These are phyloP conservation scores for Ariopsis seemanni DNA, from an alignment of 2,113 vertebrate genomes.

Conservation along the genomic window DNA sequence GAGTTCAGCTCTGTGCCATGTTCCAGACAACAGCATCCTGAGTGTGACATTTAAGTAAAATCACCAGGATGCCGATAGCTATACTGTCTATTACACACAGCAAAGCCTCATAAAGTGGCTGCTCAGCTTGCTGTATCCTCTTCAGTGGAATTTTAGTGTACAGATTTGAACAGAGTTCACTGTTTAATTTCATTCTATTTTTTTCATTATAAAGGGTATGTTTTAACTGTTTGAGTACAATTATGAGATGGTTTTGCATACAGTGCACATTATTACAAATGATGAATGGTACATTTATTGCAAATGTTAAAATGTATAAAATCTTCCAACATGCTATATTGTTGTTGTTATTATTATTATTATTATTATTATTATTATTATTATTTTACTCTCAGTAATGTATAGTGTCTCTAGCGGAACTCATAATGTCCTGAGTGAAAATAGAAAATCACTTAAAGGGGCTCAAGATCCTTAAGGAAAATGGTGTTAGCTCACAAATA, in stretches of 20 bases:
- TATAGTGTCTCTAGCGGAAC: slow-evolving; percentile 22
- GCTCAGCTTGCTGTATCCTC: slow-evolving; percentile 30
- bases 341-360: no score
- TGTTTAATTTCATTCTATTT: slow-evolving; percentile 4
- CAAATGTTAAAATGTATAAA: background rate
- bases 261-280: background rate
- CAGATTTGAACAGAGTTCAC: slow-evolving; percentile 7
- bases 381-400: background rate
- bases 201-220: background rate
- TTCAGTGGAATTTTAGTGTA: slow-evolving; percentile 14
- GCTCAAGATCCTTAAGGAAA: background rate
- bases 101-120: slow-evolving; percentile 38
- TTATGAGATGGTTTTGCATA: background rate
- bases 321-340: background rate
- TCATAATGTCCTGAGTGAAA: background rate
- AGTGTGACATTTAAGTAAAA: slow-evolving; percentile 56
- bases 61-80: slow-evolving; percentile 47
- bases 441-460: background rate
- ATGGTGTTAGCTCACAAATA: background rate
- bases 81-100: slow-evolving; percentile 40
- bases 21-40: slow-evolving; percentile 39
- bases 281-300: background rate
- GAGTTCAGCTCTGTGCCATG: slow-evolving; percentile 36
- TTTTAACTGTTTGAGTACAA: background rate
- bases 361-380: no score